These are phyloP conservation scores for Pterocles burchelli DNA, from an alignment of 2,113 vertebrate genomes.

Conservation along the genomic window DNA sequence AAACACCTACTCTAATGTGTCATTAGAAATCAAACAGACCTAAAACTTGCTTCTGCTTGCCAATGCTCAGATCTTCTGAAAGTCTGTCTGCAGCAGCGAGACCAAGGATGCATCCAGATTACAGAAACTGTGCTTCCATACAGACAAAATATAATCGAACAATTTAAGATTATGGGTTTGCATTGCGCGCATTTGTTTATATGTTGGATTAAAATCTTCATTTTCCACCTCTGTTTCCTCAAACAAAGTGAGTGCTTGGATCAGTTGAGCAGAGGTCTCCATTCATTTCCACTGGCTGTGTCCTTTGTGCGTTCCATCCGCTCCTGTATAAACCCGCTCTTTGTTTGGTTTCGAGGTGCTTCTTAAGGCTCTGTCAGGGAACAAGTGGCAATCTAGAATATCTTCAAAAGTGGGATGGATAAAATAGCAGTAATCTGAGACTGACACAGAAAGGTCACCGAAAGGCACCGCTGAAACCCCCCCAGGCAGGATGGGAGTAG, in stretches of 20 bases:
- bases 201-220: background rate
- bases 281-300: constrained; percentile 14
- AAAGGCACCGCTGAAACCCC: background rate
- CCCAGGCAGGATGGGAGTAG: background rate
- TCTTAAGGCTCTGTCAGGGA: constrained; percentile 1
- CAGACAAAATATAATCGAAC: background rate
- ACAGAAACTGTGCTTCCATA: background rate
- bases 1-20: constrained; percentile 58
- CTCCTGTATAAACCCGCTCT: background rate
- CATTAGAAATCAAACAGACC: constrained; percentile 69
- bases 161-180: background rate
- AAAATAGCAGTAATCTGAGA: constrained; percentile 36
- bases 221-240: constrained; percentile 1
- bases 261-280: constrained; percentile 1
- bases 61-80: constrained; percentile 4
- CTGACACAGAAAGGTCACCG: constrained; percentile 20
- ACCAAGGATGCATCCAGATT: background rate
- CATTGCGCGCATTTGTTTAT: background rate
- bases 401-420: constrained; percentile 16
- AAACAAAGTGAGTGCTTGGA: background rate
- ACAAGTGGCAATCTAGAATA: constrained; percentile 19
- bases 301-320: background rate
- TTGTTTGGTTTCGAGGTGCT: constrained; percentile 42
- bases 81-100: constrained; percentile 2
- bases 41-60: constrained; percentile 35